Evolutionary conservation across 2,113 vertebrate genomes (phyloP).

Genomic region (Plecotus auritus): DNA sequence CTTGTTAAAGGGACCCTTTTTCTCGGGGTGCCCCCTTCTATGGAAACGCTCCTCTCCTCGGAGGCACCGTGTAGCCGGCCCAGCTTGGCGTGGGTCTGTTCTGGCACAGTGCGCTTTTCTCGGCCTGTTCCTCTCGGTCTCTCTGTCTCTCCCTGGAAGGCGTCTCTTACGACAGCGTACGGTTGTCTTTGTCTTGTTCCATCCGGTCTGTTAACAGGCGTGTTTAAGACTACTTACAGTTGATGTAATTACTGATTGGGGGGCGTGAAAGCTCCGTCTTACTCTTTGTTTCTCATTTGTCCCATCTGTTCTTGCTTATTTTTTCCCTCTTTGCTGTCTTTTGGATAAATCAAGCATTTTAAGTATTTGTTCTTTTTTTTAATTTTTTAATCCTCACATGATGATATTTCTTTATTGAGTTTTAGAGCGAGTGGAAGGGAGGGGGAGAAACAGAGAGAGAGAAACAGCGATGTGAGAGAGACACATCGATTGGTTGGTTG

Average conservation of each 20-base stretch:
- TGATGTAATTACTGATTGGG: neutral
- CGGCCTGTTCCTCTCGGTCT: neutral
- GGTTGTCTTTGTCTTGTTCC: neutral
- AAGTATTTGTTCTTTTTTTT: neutral
- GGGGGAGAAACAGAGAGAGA: no score
- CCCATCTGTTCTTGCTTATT: neutral
- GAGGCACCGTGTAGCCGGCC: neutral
- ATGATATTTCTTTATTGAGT: no score
- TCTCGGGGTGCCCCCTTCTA: neutral
- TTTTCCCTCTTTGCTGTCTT: neutral
- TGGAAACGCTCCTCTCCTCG: neutral
- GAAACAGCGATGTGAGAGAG: no score
- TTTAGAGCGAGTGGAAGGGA: no score
- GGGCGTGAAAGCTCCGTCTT: neutral
- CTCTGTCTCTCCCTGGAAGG: neutral
- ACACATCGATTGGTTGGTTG: no score
- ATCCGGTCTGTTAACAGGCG: neutral
- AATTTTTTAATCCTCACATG: no score
- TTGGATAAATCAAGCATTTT: neutral
- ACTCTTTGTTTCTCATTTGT: neutral
- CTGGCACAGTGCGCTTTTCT: neutral
- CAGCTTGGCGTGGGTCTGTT: neutral
- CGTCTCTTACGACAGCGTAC: accelerated
- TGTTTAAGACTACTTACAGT: neutral
- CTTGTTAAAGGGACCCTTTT: neutral